These are phyloP conservation scores for Mesodorylaimus sp. DNA, from an alignment of 2,888 invertebrate species.

Conservation along the genomic window DNA sequence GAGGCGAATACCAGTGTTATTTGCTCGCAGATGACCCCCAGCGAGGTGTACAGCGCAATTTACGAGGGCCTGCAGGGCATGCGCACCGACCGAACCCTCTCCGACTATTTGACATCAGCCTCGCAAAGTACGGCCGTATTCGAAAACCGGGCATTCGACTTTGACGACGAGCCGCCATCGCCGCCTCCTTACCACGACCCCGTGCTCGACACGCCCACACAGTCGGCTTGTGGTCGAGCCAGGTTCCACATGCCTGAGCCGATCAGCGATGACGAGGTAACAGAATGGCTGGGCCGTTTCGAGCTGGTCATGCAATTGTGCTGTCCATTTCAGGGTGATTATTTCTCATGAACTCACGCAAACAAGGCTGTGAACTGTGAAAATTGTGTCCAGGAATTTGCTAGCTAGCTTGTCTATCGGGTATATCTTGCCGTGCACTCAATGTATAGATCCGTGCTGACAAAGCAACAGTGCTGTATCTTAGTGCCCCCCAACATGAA, in stretches of 20 bases:
- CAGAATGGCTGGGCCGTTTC: neutral
- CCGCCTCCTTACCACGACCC: neutral
- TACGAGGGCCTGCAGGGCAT: conserved; percentile 9
- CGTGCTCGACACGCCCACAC: neutral
- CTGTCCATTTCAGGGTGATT: neutral
- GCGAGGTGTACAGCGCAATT: conserved; percentile 10
- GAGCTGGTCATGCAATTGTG: neutral
- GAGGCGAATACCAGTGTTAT: neutral
- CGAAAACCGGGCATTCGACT: neutral
- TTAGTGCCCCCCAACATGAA: no score
- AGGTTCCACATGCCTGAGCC: neutral
- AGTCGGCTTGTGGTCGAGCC: neutral
- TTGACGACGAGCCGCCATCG: no score
- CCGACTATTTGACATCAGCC: conserved; percentile 2
- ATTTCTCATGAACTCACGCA: neutral
- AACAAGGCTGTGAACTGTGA: neutral
- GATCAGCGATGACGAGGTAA: neutral
- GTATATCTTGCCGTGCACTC: no score
- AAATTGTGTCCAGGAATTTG: no score
- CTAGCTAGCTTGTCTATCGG: no score
- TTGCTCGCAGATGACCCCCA: conserved; percentile 4
- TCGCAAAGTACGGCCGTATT: neutral
- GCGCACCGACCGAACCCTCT: conserved; percentile 2
- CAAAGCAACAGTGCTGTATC: no score
- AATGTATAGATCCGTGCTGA: neutral